These are phyloP conservation scores for Ennomos fuscantarius DNA, from an alignment of 2,888 invertebrate genomes.

Conservation along the genomic window DNA sequence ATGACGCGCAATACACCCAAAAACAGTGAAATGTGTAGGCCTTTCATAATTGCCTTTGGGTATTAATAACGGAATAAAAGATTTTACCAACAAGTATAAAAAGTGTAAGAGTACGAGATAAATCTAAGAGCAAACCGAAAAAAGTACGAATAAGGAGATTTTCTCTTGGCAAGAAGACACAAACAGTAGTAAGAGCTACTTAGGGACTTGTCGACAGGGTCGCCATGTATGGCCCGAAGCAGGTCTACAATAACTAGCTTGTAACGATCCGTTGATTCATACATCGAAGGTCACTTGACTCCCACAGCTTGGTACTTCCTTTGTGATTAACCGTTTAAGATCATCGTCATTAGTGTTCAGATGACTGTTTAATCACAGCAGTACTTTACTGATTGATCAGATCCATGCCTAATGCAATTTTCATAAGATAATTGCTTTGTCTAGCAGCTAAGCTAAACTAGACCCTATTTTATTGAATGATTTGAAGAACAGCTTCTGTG, in stretches of 20 bases:
- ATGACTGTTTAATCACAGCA: constrained; percentile 15
- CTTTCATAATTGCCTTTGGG: too few relatives aligned
- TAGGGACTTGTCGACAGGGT: constrained; percentile 20
- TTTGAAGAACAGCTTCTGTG: neutral
- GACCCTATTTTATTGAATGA: neutral
- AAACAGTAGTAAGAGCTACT: constrained; percentile 10
- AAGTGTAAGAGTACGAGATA: neutral
- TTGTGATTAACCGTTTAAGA: constrained; percentile 29
- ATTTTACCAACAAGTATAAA: too few relatives aligned
- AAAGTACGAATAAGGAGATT: constrained; percentile 11
- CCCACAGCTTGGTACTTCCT: constrained; percentile 37
- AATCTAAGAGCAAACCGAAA: constrained; percentile 8
- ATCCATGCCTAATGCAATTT: constrained; percentile 7
- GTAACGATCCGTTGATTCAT: constrained; percentile 40
- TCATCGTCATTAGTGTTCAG: constrained; percentile 13
- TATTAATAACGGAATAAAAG: too few relatives aligned
- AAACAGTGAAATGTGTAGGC: neutral
- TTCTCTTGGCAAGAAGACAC: constrained; percentile 4
- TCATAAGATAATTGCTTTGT: constrained; percentile 7
- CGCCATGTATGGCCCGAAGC: constrained; percentile 37
- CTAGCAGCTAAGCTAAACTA: too few relatives aligned
- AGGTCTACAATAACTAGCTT: constrained; percentile 12
- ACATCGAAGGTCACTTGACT: constrained; percentile 37
- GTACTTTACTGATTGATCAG: constrained; percentile 15
- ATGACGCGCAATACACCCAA: constrained; percentile 8